phyloP scores from a whole-genome alignment of 2,113 vertebrate species.

The Chrysochloris asiatica region DNA sequence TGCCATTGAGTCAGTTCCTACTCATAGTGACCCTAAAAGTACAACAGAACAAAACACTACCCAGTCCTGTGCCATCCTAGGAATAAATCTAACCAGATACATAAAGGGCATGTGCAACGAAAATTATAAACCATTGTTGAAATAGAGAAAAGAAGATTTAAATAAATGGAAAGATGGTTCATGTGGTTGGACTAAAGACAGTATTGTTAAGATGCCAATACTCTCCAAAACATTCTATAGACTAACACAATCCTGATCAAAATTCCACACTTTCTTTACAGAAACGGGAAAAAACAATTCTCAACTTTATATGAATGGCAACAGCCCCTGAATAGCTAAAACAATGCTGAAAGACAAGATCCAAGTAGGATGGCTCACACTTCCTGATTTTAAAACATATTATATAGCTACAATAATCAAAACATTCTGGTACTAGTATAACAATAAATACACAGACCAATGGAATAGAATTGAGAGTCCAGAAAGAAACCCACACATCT shows the following conservation, averaged over 20 bases:
- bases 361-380: not conserved
- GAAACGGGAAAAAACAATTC: not conserved
- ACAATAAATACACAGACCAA: not conserved
- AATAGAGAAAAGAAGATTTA: not conserved
- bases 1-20: no score
- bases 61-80: no score
- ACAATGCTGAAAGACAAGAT: not conserved
- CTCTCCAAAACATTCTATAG: not conserved
- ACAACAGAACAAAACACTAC: no score
- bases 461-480: not conserved
- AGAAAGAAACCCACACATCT: not conserved
- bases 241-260: not conserved
- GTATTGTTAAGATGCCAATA: not conserved
- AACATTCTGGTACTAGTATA: not conserved
- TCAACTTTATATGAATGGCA: not conserved
- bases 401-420: not conserved
- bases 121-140: not conserved
- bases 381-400: not conserved
- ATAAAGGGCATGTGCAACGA: not conserved
- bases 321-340: not conserved
- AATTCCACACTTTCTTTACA: not conserved
- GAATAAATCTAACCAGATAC: not conserved
- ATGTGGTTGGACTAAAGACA: not conserved
- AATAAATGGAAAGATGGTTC: not conserved
- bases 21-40: no score